Base-by-base conservation (phyloP, 2,797 vertebrate genomes). In the Eulemur albifrons region DNA sequence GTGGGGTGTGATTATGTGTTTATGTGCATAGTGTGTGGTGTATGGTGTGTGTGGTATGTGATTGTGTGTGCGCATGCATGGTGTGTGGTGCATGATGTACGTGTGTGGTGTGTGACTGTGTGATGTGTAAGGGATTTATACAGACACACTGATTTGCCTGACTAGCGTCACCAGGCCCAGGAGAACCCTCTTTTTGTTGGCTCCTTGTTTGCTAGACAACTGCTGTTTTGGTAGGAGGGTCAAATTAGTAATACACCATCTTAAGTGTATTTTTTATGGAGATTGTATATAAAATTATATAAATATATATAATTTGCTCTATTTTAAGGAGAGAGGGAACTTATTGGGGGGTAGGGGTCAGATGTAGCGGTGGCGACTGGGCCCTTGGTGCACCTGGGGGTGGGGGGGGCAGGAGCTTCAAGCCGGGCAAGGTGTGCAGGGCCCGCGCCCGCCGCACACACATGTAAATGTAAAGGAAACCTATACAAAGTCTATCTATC, bases 221-320 rank as follows among this genome's bases (percentile, higher is more conserved):
- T 95, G 94, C 83, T 96, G 52, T 93, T 96, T 95, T 48, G 84
- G 91, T 93, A 86, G 96, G 91, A 95, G 85, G 88, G 73, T 95
- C 69, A 85, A 69, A 90, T 91, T 93, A 87, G 54, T 94, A 77
- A 94, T 96, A 94, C 63, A 88, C 87, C 88, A 97, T 75, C 89
- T 69, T 96, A 86, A 97, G 90, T 96, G 96, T 94, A 96, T 97
- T 97, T 97, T 98, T 98, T 97, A 98, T 97, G 97, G 92, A 97
- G 87, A 65, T 93, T 98, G 98, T 98, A 98, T 69, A 98, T 98
- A 98, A 98, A 98, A 98, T 97, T 96, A 98, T 98, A 98, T 98
- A 98, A 98, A 98, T 98, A 98, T 97, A 98, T 96, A 98, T 97
- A 98, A 98, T 98, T 98, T 90, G 97, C 98, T 98, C 98, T 99